Conservation (phyloP, 2,113 vertebrate genomes). For the Puffinus mauretanicus region DNA sequence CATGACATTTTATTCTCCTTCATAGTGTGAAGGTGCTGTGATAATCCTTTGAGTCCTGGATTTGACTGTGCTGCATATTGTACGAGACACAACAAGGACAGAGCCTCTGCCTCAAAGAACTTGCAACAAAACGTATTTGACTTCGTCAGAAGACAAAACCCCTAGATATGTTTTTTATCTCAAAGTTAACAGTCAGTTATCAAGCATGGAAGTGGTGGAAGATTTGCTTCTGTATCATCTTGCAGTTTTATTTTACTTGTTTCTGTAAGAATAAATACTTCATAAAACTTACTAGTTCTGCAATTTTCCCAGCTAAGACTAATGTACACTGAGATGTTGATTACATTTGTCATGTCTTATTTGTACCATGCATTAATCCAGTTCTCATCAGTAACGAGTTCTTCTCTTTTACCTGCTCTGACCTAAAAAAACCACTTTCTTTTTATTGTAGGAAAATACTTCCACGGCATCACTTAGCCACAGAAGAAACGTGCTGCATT, state of each 20-base stretch:
- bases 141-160: neutral
- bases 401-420: neutral
- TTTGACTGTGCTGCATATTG: neutral
- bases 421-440: neutral
- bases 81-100: neutral
- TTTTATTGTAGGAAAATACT: neutral
- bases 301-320: neutral
- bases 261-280: neutral
- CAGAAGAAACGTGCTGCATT: neutral
- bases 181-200: neutral
- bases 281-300: neutral
- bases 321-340: neutral
- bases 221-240: neutral
- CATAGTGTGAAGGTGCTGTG: neutral
- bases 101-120: neutral
- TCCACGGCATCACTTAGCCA: neutral
- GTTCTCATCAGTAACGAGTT: neutral
- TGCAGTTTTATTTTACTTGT: neutral
- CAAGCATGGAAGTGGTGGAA: neutral
- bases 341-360: neutral
- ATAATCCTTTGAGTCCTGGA: neutral
- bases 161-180: neutral
- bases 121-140: neutral
- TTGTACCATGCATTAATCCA: neutral
- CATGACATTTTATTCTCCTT: neutral